phyloP scores from a whole-genome alignment of 2,113 vertebrate genomes.

The Rhinoderma darwinii region DNA sequence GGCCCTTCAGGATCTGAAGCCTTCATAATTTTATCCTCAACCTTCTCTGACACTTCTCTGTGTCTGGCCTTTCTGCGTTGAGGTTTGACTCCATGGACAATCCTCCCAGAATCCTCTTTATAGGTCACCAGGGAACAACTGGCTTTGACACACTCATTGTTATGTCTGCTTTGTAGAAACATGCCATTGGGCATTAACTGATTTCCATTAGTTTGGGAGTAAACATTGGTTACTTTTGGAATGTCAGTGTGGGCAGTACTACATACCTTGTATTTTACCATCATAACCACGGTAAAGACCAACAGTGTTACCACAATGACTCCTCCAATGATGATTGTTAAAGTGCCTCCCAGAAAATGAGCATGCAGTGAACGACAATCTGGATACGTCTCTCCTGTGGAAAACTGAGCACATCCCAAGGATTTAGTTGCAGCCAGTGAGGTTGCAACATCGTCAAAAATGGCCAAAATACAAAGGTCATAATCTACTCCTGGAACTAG shows the following conservation, averaged over 20 bases:
- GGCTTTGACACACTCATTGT: slow-evolving; percentile 61
- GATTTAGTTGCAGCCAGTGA: slow-evolving; percentile 83
- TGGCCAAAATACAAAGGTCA: slow-evolving; percentile 87
- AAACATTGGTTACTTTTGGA: slow-evolving; percentile 79
- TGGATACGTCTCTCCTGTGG: slow-evolving; percentile 84
- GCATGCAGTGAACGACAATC: slow-evolving; percentile 87
- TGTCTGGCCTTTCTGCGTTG: slow-evolving; percentile 69
- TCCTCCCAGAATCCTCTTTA: slow-evolving; percentile 37
- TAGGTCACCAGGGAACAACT: slow-evolving; percentile 52
- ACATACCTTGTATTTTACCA: slow-evolving; percentile 86
- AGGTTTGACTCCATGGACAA: slow-evolving; percentile 57
- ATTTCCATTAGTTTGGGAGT: slow-evolving; percentile 84
- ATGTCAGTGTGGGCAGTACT: slow-evolving; percentile 69
- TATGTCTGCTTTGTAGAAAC: slow-evolving; percentile 62
- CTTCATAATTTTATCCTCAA: not conserved
- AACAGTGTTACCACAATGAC: slow-evolving; percentile 87
- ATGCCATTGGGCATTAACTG: slow-evolving; percentile 78
- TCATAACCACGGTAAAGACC: slow-evolving; percentile 89
- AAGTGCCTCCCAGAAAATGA: slow-evolving; percentile 88
- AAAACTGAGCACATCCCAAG: slow-evolving; percentile 85
- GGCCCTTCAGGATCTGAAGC: not conserved
- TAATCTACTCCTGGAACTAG: slow-evolving; percentile 85
- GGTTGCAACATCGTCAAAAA: slow-evolving; percentile 83
- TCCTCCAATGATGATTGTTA: slow-evolving; percentile 87
- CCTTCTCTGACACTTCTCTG: slow-evolving; percentile 51